A percentile compares a stretch with the other conserved stretches of the same genome.
These are phyloP conservation scores for Nephrotoma guestfalica DNA, from an alignment of 2,888 invertebrate species.

Conservation along the genomic window DNA sequence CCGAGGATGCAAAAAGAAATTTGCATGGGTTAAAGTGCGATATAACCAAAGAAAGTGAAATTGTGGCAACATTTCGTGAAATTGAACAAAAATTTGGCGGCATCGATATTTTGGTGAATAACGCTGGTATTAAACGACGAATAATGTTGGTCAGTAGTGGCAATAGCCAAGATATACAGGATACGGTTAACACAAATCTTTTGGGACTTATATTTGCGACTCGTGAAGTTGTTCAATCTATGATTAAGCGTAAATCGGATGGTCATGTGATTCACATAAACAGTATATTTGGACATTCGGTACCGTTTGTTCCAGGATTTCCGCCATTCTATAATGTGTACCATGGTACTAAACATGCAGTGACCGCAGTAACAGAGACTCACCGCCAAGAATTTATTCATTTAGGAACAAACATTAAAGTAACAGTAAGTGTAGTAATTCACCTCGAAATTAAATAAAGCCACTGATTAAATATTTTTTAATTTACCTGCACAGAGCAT, in stretches of 20 bases:
- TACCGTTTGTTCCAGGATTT: slow-evolving; percentile 14
- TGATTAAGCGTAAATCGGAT: slow-evolving; percentile 29
- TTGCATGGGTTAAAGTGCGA: no score
- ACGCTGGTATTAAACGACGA: slow-evolving; percentile 14
- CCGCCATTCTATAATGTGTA: background rate
- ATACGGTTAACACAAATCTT: slow-evolving; percentile 32
- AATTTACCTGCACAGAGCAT: no score
- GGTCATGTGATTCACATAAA: slow-evolving; percentile 35
- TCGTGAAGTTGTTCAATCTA: slow-evolving; percentile 33
- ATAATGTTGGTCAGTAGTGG: slow-evolving; percentile 15
- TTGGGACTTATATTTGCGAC: slow-evolving; percentile 31
- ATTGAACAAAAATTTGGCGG: slow-evolving; percentile 36
- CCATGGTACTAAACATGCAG: no score
- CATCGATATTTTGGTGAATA: slow-evolving; percentile 34
- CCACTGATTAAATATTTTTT: no score
- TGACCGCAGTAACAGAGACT: no score
- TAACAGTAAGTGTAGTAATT: no score
- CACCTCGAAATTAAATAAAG: no score
- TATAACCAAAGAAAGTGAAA: no score
- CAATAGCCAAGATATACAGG: slow-evolving; percentile 18
- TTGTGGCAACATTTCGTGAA: no score
- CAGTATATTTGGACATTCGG: slow-evolving; percentile 23
- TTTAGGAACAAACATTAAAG: no score
- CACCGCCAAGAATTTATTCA: no score
- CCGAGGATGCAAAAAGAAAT: no score